Base-by-base conservation (phyloP, 2,113 vertebrate species). In the Aphyosemion australe region DNA sequence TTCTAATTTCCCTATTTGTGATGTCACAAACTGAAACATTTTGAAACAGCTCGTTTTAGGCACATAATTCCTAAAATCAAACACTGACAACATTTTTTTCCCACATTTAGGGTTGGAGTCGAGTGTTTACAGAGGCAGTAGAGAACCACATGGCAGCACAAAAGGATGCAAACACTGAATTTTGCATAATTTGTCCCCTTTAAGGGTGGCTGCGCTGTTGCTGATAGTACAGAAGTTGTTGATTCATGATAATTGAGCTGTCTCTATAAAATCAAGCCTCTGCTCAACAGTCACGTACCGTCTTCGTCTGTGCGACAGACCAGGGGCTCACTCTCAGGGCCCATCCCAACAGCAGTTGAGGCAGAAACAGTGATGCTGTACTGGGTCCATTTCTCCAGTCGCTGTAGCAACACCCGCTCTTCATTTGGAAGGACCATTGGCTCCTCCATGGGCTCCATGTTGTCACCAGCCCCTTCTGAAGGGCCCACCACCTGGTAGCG, bases 331-430 rank as follows among this genome's bases (percentile, higher is more conserved):
- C 96, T 99, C 92, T 97, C 95, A 2, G 97, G 97, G 80, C 97
- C 97, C 8, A 93, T 85, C 65, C 97, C 97, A 73, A 95, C 88
- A 84, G 88, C 89, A 53, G 96, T 99, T 82, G 92, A 93, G 56
- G 97, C 97, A 49, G 95, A 93, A 48, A 97, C 90, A 1, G 94
- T 94, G 90, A 99, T 87, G 60, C 87, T 94, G 86, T 99, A 98
- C 82, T 95, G 92, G 8, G 96, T 99, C 97, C 97, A 99, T 91
- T 99, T 99, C 89, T 98, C 95, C 93, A 99, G 78, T n/a, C 93
- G 84, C 80, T 97, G 94, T 87, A 99, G 93, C 18, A 92, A 90
- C 89, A 96, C 92, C 92, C 95, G 94, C 32, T 91, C 92, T 84
- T 92, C 90, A 41, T 82, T 88, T 72, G 97, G 91, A 79, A 93